A percentile compares a stretch with the other conserved stretches of the same genome.
phyloP scores from a whole-genome alignment of 2,113 vertebrate genomes.

The Chroicocephalus ridibundus region DNA sequence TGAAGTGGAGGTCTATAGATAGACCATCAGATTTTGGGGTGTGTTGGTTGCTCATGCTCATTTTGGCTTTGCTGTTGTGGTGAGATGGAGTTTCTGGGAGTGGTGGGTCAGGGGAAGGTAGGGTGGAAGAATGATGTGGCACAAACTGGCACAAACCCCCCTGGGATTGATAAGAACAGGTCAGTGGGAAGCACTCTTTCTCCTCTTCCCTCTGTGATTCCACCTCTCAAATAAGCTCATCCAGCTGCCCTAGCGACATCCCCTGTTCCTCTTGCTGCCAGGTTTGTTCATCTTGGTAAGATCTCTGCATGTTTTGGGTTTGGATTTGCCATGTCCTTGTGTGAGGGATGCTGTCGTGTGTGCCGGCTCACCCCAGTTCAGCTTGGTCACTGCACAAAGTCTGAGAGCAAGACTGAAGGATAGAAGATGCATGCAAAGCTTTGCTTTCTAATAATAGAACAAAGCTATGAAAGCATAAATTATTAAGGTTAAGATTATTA shows the following conservation, averaged over 20 bases:
- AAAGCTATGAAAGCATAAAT: conserved; percentile 21
- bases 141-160: background rate
- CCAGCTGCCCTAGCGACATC: background rate
- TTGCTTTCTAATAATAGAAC: conserved; percentile 16
- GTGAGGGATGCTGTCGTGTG: background rate
- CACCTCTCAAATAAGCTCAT: background rate
- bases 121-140: background rate
- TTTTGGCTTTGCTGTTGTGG: background rate
- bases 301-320: rapidly evolving
- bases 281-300: background rate
- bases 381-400: background rate
- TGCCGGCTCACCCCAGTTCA: background rate
- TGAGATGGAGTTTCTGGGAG: background rate
- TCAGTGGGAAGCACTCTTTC: background rate
- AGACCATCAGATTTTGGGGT: background rate
- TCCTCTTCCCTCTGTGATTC: background rate
- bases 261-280: background rate
- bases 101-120: rapidly evolving
- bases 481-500: conserved; percentile 41
- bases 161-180: background rate
- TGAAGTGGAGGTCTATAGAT: background rate
- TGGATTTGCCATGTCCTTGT: background rate
- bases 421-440: background rate
- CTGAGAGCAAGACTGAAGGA: background rate
- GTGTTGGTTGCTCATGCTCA: background rate